Base-by-base conservation (phyloP, 2,888 invertebrate genomes). In the Scaptomyza reducta region DNA sequence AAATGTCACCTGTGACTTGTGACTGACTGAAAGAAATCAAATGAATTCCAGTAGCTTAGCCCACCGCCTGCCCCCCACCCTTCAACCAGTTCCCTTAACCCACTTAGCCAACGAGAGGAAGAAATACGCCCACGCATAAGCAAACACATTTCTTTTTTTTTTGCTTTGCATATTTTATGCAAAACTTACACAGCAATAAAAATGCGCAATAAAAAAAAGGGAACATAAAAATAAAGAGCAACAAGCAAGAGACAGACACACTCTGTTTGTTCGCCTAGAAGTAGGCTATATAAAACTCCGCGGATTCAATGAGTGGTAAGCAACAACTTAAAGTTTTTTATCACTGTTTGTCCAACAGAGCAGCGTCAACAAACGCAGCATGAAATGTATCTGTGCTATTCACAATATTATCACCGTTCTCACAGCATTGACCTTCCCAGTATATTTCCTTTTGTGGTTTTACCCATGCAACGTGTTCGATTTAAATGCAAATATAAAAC, bases 1-100 rank as follows among this genome's bases (percentile, higher is more conserved):
- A 85, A 87, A 79, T 88, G 85, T 88, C 85, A 88, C 85, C 87
- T 87, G 85, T 85, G 85, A 80, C 85, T 76, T 59, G 70, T 58
- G 57, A 61, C 55, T 53, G 66, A 57, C 66, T 57, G 53, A 14
- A 66, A 74, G 82, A 82, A 88, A 84, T 85, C 82, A 84, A 87
- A 87, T 87, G 70, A 87, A 73, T 82, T 81, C 65, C 69, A 74
- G 65, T 75, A 79, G 84, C 71, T 49, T 33, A 33, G 31, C 7
- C 40, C 27, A 9, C 33, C 38, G 11, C 27, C 31, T 38, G 25
- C 42, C 22, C 18, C 35, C 22, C 5, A 22, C 22, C 22, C 22
- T 22, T 22, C 22, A 22, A 22, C 3, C 3, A 4, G 22, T 22
- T 22, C 22, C 22, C 22, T 33, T 27, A 27, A 27, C 27, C 27